Evolutionary conservation across 2,797 vertebrate genomes (phyloP).

Genomic region (Gymnoscopelus braueri): DNA sequence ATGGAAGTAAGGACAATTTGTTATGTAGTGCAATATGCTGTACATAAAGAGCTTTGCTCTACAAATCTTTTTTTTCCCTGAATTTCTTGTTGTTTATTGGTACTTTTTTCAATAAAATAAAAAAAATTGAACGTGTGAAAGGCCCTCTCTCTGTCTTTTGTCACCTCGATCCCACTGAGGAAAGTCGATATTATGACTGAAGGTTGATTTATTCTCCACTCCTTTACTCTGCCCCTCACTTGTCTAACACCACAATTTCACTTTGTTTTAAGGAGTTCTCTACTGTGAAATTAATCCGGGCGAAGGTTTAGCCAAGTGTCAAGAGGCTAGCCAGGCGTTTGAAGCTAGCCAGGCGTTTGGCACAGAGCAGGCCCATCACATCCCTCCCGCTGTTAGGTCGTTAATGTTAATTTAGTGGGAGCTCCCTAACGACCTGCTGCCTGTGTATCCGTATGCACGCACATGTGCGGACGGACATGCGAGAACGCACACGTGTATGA

Average conservation of each 20-base stretch:
- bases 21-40: constrained; percentile 90
- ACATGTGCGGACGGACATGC: constrained; percentile 23
- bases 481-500: constrained; percentile 15
- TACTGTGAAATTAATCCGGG: constrained; percentile 44
- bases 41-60: constrained; percentile 87
- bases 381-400: constrained; percentile 69
- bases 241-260: constrained; percentile 26
- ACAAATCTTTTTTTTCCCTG: constrained; percentile 80
- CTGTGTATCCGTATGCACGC: constrained; percentile 38
- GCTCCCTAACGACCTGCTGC: constrained; percentile 65
- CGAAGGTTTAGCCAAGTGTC: constrained; percentile 56
- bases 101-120: constrained; percentile 85
- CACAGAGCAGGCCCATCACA: constrained; percentile 60
- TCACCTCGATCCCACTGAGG: neutral
- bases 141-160: constrained; percentile 12
- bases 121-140: constrained; percentile 79
- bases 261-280: constrained; percentile 36
- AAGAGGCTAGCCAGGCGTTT: constrained; percentile 52
- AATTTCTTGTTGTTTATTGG: constrained; percentile 83
- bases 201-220: constrained; percentile 10
- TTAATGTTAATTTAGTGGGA: constrained; percentile 75
- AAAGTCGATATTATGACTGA: too few species aligned
- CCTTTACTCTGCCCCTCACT: constrained; percentile 24
- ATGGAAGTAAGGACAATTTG: constrained; percentile 84
- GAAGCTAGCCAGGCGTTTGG: constrained; percentile 66